Conservation (phyloP, 1,140 invertebrate genomes). For the Condylostylus longicornis region DNA sequence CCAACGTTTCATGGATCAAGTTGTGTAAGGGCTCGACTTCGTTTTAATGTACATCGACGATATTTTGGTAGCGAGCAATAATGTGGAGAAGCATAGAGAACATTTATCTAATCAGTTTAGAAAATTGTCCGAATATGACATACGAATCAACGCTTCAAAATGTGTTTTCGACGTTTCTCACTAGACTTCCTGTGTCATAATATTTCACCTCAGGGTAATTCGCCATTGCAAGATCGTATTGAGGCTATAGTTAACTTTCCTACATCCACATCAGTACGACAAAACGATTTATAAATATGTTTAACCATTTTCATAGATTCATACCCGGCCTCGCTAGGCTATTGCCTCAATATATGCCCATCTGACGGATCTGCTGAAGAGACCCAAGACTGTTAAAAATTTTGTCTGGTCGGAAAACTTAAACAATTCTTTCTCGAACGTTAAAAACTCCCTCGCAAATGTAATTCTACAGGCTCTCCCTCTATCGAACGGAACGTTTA, state of each 20-base stretch:
- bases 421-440: not conserved
- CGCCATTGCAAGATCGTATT: constrained; percentile 8
- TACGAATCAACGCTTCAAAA: constrained; percentile 17
- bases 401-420: not conserved
- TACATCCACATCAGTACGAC: constrained; percentile 2
- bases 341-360: constrained; percentile 16
- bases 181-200: constrained; percentile 16
- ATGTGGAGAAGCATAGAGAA: constrained; percentile 14
- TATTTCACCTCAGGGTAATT: constrained; percentile 13
- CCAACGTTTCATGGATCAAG: not conserved
- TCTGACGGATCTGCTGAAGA: constrained; percentile 13
- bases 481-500: not conserved
- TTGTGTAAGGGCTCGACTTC: not conserved
- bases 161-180: constrained; percentile 14
- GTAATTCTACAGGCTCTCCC: not conserved
- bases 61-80: constrained; percentile 21
- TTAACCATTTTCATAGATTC: constrained; percentile 27
- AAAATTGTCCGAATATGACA: constrained; percentile 10
- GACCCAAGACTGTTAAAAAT: constrained; percentile 12
- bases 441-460: not conserved
- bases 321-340: constrained; percentile 6
- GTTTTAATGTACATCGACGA: not conserved
- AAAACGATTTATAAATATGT: constrained; percentile 30
- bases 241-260: constrained; percentile 12
- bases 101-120: constrained; percentile 15